phyloP scores from a whole-genome alignment of 2,113 vertebrate genomes.

The Butastur rufipennis region DNA sequence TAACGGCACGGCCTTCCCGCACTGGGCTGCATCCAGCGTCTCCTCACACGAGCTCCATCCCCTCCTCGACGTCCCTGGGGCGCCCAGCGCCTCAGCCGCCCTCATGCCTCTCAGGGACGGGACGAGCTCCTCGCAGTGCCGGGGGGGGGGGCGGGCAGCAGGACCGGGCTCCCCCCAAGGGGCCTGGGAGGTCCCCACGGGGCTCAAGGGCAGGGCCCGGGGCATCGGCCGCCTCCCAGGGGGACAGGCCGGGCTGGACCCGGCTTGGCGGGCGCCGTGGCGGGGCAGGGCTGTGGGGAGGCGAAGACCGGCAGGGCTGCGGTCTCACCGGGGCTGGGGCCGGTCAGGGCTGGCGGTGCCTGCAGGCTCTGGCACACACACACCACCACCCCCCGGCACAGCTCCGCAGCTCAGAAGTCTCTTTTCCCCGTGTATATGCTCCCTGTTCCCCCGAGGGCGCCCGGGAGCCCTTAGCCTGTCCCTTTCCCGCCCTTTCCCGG shows the following conservation, averaged over 20 bases:
- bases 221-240: no score
- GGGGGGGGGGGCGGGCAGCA: background rate
- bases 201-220: no score
- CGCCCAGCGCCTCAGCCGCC: background rate
- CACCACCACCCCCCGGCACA: fast-evolving
- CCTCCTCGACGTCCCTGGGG: fast-evolving
- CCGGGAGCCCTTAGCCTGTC: no score
- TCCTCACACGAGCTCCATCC: background rate
- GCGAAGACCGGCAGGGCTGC: no score
- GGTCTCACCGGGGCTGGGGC: no score
- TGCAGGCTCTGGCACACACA: background rate
- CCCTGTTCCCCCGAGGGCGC: background rate
- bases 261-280: background rate
- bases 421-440: background rate
- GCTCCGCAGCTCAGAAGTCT: background rate
- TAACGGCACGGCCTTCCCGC: fast-evolving
- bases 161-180: fast-evolving
- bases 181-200: fast-evolving
- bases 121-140: fast-evolving
- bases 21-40: no score
- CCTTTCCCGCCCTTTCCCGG: background rate
- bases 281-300: background rate
- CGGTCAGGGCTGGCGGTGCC: background rate
- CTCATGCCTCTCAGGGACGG: background rate
- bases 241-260: background rate